Conservation (phyloP, 2,113 vertebrate genomes). For the Lasiurus borealis region DNA sequence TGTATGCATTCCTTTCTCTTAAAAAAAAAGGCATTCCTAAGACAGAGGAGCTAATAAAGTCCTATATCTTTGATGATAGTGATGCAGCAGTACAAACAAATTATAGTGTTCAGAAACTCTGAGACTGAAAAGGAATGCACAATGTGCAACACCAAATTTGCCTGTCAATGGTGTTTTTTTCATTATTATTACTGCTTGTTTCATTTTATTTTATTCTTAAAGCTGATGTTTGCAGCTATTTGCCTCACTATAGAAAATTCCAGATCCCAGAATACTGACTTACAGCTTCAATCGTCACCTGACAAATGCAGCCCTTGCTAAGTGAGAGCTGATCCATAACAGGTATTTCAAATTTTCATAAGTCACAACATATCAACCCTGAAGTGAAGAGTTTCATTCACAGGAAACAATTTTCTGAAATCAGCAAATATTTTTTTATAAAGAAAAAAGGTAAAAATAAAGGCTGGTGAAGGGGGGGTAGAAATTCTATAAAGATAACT, state of each 20-base stretch:
- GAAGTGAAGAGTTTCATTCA: slow-evolving; percentile 85
- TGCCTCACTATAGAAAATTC: slow-evolving; percentile 86
- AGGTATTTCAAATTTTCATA: slow-evolving; percentile 89
- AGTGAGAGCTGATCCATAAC: slow-evolving; percentile 86
- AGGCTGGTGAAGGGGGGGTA: neutral
- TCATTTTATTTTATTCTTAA: slow-evolving; percentile 89
- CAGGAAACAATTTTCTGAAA: slow-evolving; percentile 84
- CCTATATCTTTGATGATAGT: slow-evolving; percentile 86
- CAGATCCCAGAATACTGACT: slow-evolving; percentile 85
- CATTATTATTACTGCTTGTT: slow-evolving; percentile 87
- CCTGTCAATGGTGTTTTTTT: slow-evolving; percentile 87
- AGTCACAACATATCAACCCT: slow-evolving; percentile 89
- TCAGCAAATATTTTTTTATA: slow-evolving; percentile 75
- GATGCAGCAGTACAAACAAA: slow-evolving; percentile 87
- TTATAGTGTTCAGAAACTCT: slow-evolving; percentile 90
- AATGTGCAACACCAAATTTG: slow-evolving; percentile 88
- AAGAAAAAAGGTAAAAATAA: slow-evolving; percentile 62
- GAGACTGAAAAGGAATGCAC: slow-evolving; percentile 88
- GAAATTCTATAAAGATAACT: slow-evolving; percentile 59
- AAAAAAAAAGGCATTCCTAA: slow-evolving; percentile 79
- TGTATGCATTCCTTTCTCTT: slow-evolving; percentile 76
- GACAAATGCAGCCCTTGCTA: slow-evolving; percentile 84
- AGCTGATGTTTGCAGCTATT: slow-evolving; percentile 87
- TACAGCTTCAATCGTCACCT: slow-evolving; percentile 87
- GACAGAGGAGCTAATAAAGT: slow-evolving; percentile 87